Conservation (phyloP, 1,140 invertebrate genomes). For the Drosophila teissieri region DNA sequence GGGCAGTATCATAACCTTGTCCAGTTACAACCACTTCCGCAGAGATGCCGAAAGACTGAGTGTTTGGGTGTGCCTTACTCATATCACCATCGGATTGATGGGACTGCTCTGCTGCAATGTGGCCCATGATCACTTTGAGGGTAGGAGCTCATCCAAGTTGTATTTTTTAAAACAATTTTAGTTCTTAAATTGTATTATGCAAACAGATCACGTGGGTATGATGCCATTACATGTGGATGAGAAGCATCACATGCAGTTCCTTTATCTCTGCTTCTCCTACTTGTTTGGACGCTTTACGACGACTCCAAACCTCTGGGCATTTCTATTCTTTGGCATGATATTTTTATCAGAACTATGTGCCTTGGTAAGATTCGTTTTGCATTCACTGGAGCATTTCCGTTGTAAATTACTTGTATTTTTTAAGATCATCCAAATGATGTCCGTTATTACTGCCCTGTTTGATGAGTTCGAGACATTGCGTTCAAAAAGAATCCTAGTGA, state of each 20-base stretch:
- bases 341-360: slow-evolving; percentile 75
- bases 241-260: slow-evolving; percentile 72
- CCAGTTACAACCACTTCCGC: slow-evolving; percentile 77
- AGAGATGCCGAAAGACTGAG: slow-evolving; percentile 68
- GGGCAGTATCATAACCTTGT: slow-evolving; percentile 73
- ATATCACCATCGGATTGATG: slow-evolving; percentile 61
- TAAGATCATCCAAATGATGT: slow-evolving; percentile 73
- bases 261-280: slow-evolving; percentile 71
- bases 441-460: slow-evolving; percentile 71
- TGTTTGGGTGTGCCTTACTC: slow-evolving; percentile 68
- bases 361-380: slow-evolving; percentile 49
- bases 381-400: no score
- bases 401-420: not conserved
- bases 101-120: slow-evolving; percentile 67
- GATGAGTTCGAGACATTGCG: slow-evolving; percentile 76
- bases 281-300: slow-evolving; percentile 71
- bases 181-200: not conserved
- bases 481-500: slow-evolving; percentile 51
- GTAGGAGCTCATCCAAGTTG: slow-evolving; percentile 24
- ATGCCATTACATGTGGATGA: slow-evolving; percentile 65
- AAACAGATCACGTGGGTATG: slow-evolving; percentile 72
- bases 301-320: slow-evolving; percentile 74
- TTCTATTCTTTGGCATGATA: slow-evolving; percentile 72
- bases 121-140: slow-evolving; percentile 78
- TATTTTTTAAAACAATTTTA: not conserved